Evolutionary conservation across 2,113 vertebrate genomes (phyloP).

Genomic region (Lampris incognitus): DNA sequence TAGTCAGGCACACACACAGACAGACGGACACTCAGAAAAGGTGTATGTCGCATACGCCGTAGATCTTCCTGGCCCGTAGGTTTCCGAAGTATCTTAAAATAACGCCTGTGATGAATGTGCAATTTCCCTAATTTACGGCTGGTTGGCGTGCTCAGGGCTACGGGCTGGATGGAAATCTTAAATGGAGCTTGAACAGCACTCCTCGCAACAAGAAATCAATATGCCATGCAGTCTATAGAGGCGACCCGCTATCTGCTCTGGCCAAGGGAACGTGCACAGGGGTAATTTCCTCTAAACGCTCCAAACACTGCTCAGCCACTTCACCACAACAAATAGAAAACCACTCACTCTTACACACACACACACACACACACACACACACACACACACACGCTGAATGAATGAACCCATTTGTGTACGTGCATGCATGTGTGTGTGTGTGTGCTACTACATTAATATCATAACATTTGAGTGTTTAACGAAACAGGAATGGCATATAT

Average conservation of each 20-base stretch:
- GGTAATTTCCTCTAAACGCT: constrained; percentile 85
- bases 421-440: neutral
- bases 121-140: constrained; percentile 98
- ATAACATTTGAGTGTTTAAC: neutral
- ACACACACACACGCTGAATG: constrained; percentile 39
- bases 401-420: neutral
- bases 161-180: constrained; percentile 97
- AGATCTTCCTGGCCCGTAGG: constrained; percentile 84
- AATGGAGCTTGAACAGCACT: constrained; percentile 98
- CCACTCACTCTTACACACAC: constrained; percentile 43
- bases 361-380: constrained; percentile 51
- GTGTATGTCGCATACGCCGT: constrained; percentile 72
- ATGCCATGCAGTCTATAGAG: constrained; percentile 89
- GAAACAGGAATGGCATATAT: neutral
- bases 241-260: constrained; percentile 81
- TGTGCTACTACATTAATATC: neutral
- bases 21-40: constrained; percentile 5
- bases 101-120: constrained; percentile 98
- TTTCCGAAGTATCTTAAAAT: constrained; percentile 96
- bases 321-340: constrained; percentile 68
- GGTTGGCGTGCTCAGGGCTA: constrained; percentile 91
- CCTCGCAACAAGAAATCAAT: constrained; percentile 99
- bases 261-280: constrained; percentile 80
- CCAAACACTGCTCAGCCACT: constrained; percentile 77
- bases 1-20: constrained; percentile 28